Base-by-base conservation (phyloP, 2,888 invertebrate species). In the Escarpia spicata region DNA sequence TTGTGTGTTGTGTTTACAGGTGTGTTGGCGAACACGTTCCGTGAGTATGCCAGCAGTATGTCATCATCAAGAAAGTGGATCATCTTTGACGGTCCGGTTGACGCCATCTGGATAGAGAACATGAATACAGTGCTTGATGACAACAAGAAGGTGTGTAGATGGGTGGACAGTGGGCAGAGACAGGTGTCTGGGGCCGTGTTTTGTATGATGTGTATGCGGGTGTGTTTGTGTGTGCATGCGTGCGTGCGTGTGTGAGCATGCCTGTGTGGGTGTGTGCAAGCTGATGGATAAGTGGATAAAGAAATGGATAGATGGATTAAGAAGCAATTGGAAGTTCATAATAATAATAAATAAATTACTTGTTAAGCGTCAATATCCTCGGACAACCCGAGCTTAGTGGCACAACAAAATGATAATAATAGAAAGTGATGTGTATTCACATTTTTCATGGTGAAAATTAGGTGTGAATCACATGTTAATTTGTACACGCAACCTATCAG, bases 121-220 rank as follows among this genome's bases (percentile, higher is more conserved):
- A 96, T 96, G 96, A 96, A 96, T 94, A 96, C 96, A 1, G 96
- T 96, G 10, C 95, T 96, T 26, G 96, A 96, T 94, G 96, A 96
- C 94, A 96, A 96, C 93, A 96, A 96, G 93, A 96, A 96, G 95
- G 96, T 96, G 92, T 92, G 52, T 43, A 3, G 19, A 44, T 10
- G 75, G 93, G 10, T 44, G 37, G 15, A 91, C n/a, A 37, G 1
- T 15, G 37, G 37, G 37, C 37, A 37, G 37, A 37, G 1, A 37
- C 37, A 37, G 37, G 0, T 37, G 52, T 52, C 9, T 52, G 52
- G 9, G 52, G 12, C 9, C 9, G 52, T 52, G 52, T 52, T 9
- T 9, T 0, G 6, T 52, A 6, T 15, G 52, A 52, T 52, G 52
- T 15, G 15, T 52, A 52, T 52, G 9, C 15, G 8, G 12, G 10